Conservation (phyloP, 2,113 vertebrate genomes). For the Psephotus haematonotus region DNA sequence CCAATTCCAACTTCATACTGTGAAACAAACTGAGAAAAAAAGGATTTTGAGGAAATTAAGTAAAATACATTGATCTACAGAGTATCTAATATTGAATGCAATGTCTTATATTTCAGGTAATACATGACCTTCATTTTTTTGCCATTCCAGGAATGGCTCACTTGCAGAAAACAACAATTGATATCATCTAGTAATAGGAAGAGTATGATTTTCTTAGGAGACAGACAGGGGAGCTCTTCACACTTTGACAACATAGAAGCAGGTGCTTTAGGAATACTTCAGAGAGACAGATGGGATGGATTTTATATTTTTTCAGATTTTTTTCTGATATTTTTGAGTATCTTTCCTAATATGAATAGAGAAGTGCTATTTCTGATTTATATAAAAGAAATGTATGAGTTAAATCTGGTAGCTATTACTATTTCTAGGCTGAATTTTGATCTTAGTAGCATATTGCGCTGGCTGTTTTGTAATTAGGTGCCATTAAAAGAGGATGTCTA, state of each 20-base stretch:
- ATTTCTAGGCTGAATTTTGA: slow-evolving; percentile 38
- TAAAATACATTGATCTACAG: neutral
- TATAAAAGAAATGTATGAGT: slow-evolving; percentile 11
- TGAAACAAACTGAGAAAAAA: neutral
- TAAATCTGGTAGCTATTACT: slow-evolving; percentile 38
- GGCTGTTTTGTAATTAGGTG: slow-evolving; percentile 53
- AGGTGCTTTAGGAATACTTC: neutral
- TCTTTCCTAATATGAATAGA: neutral
- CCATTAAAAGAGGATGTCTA: slow-evolving; percentile 22
- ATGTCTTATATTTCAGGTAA: neutral
- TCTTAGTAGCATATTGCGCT: neutral
- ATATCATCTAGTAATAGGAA: neutral
- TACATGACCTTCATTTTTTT: neutral
- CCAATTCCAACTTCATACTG: neutral
- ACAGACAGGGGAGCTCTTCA: neutral
- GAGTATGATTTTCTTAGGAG: neutral
- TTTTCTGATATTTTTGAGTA: neutral
- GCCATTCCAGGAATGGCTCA: neutral
- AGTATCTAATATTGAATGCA: neutral
- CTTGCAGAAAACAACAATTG: neutral
- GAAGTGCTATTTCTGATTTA: slow-evolving; percentile 30
- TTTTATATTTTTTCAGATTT: neutral
- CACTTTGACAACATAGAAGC: neutral
- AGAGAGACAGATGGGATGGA: neutral
- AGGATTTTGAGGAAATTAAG: neutral